Percentiles rank a stretch among this genome's conserved stretches.
Evolutionary conservation across 2,888 invertebrate genomes (phyloP).

Genomic region (Ophraella communa): DNA sequence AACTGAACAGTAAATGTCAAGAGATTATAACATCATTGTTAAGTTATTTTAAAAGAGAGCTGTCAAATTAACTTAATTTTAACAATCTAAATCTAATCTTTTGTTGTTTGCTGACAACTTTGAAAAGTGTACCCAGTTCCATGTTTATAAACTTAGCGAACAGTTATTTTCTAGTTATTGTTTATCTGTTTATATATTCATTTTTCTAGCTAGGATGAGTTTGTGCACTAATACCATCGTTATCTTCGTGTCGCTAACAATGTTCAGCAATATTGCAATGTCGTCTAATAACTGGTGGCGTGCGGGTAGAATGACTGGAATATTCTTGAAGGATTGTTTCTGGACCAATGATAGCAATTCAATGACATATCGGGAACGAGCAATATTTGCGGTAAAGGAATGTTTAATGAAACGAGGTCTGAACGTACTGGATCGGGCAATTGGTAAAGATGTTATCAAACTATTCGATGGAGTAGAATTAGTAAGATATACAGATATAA

Average conservation of each 20-base stretch:
- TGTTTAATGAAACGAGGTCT: conserved; percentile 66
- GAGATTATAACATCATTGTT: too few species aligned
- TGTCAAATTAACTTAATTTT: neutral
- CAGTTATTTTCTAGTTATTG: neutral
- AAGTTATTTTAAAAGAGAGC: too few species aligned
- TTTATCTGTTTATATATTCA: neutral
- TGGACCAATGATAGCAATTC: conserved; percentile 24
- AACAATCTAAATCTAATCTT: neutral
- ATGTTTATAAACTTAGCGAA: too few species aligned
- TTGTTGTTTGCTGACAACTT: too few species aligned
- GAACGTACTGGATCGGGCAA: conserved; percentile 66
- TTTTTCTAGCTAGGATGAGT: conserved; percentile 30
- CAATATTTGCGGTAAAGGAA: conserved; percentile 38
- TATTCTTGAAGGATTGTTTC: conserved; percentile 45
- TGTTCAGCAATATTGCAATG: conserved; percentile 23
- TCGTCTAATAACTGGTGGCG: conserved; percentile 38
- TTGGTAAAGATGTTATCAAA: conserved; percentile 68
- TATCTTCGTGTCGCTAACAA: conserved; percentile 19
- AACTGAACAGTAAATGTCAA: too few species aligned
- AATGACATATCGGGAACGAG: conserved; percentile 29
- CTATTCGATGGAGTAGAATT: conserved; percentile 70
- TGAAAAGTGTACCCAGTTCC: too few species aligned
- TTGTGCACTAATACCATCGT: conserved; percentile 18
- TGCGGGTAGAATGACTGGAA: conserved; percentile 43
- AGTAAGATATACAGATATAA: conserved; percentile 59